These are phyloP conservation scores for Cariama cristata DNA, from an alignment of 2,113 vertebrate genomes.

Conservation along the genomic window DNA sequence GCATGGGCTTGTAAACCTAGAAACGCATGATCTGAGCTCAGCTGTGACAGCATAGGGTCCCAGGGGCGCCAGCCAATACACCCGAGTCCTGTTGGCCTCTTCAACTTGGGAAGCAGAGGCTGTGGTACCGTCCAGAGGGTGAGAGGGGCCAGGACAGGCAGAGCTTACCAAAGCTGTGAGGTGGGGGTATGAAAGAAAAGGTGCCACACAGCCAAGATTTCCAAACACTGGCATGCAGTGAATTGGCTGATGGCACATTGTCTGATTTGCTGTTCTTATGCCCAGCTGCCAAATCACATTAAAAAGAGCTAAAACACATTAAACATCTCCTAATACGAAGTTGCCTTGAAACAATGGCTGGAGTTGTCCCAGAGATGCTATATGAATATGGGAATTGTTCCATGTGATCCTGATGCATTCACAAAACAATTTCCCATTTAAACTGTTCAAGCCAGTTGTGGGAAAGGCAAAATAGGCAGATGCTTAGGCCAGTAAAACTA, in stretches of 20 bases:
- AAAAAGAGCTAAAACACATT: constrained; percentile 1
- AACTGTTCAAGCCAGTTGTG: not conserved
- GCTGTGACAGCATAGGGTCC: not conserved
- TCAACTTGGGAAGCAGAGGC: not conserved
- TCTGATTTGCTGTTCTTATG: not conserved
- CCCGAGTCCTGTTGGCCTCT: fast-evolving
- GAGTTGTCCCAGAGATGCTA: constrained; percentile 22
- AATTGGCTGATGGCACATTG: not conserved
- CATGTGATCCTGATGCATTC: not conserved
- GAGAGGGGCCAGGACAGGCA: not conserved
- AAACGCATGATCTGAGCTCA: not conserved
- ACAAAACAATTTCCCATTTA: not conserved
- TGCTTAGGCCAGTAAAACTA: not conserved
- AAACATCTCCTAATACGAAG: constrained; percentile 14
- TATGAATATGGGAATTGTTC: constrained; percentile 5
- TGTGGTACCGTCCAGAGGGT: not conserved
- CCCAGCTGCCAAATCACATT: not conserved
- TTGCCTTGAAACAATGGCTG: constrained; percentile 47
- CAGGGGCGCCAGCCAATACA: not conserved
- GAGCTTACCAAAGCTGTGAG: not conserved
- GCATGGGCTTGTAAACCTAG: not conserved
- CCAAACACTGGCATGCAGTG: not conserved
- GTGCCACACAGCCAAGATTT: not conserved
- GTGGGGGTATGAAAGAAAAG: not conserved
- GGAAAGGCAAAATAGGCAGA: not conserved